phyloP scores from a whole-genome alignment of 2,888 invertebrate species.

The Xylota segnis region DNA sequence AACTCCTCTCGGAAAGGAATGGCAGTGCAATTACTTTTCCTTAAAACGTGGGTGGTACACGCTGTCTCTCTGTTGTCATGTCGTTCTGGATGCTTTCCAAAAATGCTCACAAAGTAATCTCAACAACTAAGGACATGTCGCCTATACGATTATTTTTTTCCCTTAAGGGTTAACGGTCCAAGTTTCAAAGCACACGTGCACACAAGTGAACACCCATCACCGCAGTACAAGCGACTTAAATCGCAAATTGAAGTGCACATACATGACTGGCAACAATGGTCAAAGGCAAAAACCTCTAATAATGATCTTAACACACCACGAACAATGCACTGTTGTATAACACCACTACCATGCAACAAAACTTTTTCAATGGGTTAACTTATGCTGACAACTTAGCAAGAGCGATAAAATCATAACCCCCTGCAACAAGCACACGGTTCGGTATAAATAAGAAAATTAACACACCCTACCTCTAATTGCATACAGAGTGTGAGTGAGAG shows the following conservation, averaged over 20 bases:
- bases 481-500: no score
- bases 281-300: constrained; percentile 58
- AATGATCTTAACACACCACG: constrained; percentile 69
- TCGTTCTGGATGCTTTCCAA: constrained; percentile 70
- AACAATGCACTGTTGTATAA: constrained; percentile 55
- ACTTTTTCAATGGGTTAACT: constrained; percentile 73
- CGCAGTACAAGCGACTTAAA: constrained; percentile 36
- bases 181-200: constrained; percentile 20
- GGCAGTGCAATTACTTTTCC: constrained; percentile 68
- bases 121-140: constrained; percentile 46
- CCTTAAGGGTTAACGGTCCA: constrained; percentile 13
- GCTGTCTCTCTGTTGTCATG: constrained; percentile 60
- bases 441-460: constrained; percentile 63
- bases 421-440: constrained; percentile 55
- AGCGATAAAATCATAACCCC: constrained; percentile 75
- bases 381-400: constrained; percentile 77
- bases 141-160: constrained; percentile 5
- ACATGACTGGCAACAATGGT: constrained; percentile 67
- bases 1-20: constrained; percentile 15
- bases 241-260: constrained; percentile 68
- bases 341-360: constrained; percentile 53
- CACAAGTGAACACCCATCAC: constrained; percentile 15
- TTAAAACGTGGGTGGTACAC: constrained; percentile 31
- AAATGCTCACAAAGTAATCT: constrained; percentile 59
- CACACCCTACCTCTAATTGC: constrained; percentile 66